These are phyloP conservation scores for Nephila pilipes DNA, from an alignment of 1,140 invertebrate genomes.

Conservation along the genomic window DNA sequence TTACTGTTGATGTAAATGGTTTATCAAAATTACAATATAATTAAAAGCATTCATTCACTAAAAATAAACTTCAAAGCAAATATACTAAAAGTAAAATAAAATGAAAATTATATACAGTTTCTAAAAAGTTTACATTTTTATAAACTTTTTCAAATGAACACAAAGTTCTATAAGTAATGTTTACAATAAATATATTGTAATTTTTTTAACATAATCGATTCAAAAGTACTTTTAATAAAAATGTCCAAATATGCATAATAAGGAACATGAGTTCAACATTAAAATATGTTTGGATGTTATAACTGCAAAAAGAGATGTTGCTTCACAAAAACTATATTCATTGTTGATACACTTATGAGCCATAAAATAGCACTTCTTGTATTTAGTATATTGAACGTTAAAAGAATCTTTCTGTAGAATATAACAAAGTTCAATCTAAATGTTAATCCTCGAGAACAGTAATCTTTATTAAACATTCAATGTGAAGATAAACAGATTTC, in stretches of 20 bases:
- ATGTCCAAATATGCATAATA: background rate
- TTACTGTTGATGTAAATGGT: background rate
- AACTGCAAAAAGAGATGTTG: background rate
- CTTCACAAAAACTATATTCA: background rate
- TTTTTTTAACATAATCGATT: background rate
- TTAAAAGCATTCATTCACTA: background rate
- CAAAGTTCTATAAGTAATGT: background rate
- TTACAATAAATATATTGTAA: background rate
- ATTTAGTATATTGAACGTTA: background rate
- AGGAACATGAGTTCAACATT: background rate
- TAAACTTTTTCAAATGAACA: background rate
- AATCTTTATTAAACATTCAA: background rate
- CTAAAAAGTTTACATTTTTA: background rate
- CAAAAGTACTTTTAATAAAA: background rate
- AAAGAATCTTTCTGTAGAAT: background rate
- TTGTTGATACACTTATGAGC: background rate
- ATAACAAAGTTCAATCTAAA: background rate
- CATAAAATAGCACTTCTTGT: conserved; percentile 8
- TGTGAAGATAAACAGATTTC: background rate
- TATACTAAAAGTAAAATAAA: background rate
- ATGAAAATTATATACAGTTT: conserved; percentile 6
- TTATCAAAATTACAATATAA: background rate
- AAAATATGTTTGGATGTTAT: background rate
- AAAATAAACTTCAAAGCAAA: background rate
- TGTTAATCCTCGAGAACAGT: background rate